Evolutionary conservation across 1,140 invertebrate species (phyloP).

Genomic region (Bombus terrestris): DNA sequence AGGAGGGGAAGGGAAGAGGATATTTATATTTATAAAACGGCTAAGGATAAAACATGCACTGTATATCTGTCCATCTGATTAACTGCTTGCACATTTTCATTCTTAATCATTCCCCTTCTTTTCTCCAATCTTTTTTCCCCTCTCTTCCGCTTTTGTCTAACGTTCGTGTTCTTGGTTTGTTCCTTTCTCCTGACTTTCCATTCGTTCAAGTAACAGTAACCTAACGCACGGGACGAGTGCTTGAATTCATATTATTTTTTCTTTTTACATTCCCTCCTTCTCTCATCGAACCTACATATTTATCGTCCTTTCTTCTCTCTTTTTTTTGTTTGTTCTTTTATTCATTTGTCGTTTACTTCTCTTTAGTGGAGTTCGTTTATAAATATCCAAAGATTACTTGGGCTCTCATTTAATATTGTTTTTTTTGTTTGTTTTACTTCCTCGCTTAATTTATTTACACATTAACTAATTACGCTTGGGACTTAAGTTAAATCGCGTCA

Average conservation of each 20-base stretch:
- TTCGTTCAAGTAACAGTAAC: constrained; percentile 9
- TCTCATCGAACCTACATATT: constrained; percentile 65
- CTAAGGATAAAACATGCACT: constrained; percentile 80
- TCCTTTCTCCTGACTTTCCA: constrained; percentile 32
- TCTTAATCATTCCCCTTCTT: constrained; percentile 57
- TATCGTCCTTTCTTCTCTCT: neutral
- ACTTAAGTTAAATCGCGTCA: constrained; percentile 78
- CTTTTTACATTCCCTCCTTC: constrained; percentile 27
- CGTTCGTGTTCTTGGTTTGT: constrained; percentile 37
- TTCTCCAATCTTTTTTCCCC: constrained; percentile 49
- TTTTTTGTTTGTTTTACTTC: constrained; percentile 71
- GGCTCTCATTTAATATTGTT: constrained; percentile 71
- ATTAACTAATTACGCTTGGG: constrained; percentile 80
- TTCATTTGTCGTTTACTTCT: constrained; percentile 64
- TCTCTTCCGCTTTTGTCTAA: constrained; percentile 34
- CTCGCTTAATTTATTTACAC: constrained; percentile 82
- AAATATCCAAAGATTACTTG: constrained; percentile 81
- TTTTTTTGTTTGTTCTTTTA: constrained; percentile 13
- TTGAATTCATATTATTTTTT: neutral
- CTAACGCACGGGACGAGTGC: constrained; percentile 39
- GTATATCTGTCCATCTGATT: constrained; percentile 74
- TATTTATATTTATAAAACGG: constrained; percentile 78
- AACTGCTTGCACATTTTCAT: constrained; percentile 50
- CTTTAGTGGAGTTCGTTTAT: constrained; percentile 75
- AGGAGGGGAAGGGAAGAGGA: constrained; percentile 64